phyloP scores from a whole-genome alignment of 2,888 invertebrate species.

The Brachypalpus laphriformis region DNA sequence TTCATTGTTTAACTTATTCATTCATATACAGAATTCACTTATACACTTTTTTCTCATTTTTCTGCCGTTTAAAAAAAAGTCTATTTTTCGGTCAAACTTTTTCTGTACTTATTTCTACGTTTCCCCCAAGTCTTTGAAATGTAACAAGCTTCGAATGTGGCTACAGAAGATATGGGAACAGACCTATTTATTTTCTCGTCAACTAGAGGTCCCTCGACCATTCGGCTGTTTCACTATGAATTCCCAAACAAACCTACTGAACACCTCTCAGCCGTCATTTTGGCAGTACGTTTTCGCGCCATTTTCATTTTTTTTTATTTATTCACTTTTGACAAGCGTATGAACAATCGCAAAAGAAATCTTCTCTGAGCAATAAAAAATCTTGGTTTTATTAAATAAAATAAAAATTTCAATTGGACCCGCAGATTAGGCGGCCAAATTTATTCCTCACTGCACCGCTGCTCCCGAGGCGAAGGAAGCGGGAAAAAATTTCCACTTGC shows the following conservation, averaged over 20 bases:
- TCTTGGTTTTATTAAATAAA: conserved; percentile 11
- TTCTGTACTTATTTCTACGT: too few relatives aligned
- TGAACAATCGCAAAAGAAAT: conserved; percentile 48
- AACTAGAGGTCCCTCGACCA: too few relatives aligned
- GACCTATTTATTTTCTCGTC: too few relatives aligned
- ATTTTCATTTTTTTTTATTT: conserved; percentile 75
- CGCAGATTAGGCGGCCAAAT: neutral
- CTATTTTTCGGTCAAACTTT: too few relatives aligned
- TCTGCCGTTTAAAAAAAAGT: too few relatives aligned
- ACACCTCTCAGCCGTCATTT: conserved; percentile 44
- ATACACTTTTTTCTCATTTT: too few relatives aligned
- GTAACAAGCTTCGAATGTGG: too few relatives aligned
- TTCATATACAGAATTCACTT: too few relatives aligned
- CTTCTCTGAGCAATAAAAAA: conserved; percentile 53
- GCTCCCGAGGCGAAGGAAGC: neutral
- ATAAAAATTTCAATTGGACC: conserved; percentile 5
- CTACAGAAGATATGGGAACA: too few relatives aligned
- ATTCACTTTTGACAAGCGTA: conserved; percentile 70
- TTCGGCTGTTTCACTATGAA: neutral
- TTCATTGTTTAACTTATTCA: too few relatives aligned
- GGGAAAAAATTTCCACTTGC: neutral
- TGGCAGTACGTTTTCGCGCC: conserved; percentile 74
- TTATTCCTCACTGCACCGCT: neutral
- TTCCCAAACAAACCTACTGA: conserved; percentile 9
- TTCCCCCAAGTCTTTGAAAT: too few relatives aligned